These are phyloP conservation scores for Epizoanthus illoricatus DNA, from an alignment of 92 coral and sea anemone genomes.

Conservation along the genomic window DNA sequence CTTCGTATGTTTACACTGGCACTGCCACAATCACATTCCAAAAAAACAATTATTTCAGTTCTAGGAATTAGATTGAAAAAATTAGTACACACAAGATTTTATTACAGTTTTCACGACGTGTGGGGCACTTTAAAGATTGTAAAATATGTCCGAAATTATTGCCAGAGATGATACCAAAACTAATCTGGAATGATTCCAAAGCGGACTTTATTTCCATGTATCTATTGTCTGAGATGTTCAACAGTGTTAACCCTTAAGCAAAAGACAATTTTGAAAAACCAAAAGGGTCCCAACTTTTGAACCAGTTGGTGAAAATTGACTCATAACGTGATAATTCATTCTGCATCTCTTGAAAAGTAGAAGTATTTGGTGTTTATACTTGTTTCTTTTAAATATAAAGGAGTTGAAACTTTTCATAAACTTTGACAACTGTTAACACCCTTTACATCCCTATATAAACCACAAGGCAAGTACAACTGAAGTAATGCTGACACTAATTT, in stretches of 20 bases:
- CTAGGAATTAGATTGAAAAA: neutral
- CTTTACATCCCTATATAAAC: neutral
- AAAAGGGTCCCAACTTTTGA: too few species aligned
- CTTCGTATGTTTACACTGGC: neutral
- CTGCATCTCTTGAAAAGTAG: too few species aligned
- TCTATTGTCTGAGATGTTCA: slow-evolving; percentile 1
- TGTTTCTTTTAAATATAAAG: too few species aligned
- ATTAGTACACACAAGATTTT: neutral
- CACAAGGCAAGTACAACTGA: neutral
- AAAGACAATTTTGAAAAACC: neutral
- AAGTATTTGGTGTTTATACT: too few species aligned
- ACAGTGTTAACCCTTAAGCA: neutral
- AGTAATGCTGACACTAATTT: slow-evolving; percentile 5
- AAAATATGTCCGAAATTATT: neutral
- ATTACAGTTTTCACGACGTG: neutral
- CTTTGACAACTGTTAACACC: too few species aligned
- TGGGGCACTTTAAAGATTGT: neutral
- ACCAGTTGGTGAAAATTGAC: too few species aligned
- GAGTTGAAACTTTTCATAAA: too few species aligned
- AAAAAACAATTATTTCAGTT: neutral
- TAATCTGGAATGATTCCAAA: slow-evolving; percentile 11
- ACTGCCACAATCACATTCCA: neutral
- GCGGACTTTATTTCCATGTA: neutral
- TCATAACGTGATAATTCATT: too few species aligned
- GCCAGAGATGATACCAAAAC: too few species aligned